Percentiles rank a stretch among this genome's conserved stretches.
Conservation (phyloP, 2,888 invertebrate genomes). For the Marronus borbonicus region DNA sequence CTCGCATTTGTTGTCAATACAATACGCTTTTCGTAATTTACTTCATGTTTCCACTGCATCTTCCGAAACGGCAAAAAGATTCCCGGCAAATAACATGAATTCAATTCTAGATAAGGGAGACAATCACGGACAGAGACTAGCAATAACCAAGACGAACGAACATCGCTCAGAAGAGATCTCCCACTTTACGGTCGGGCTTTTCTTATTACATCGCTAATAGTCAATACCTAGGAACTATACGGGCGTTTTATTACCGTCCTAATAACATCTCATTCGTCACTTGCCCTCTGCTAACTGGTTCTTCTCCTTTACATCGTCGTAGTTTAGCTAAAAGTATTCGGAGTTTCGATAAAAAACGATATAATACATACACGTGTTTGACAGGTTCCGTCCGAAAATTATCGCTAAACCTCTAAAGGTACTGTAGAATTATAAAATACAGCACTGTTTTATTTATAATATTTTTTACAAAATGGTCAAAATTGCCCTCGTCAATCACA, state of each 20-base stretch:
- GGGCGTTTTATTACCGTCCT: constrained; percentile 61
- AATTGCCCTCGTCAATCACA: too few species aligned
- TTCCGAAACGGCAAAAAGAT: constrained; percentile 31
- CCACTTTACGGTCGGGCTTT: constrained; percentile 59
- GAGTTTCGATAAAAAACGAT: too few species aligned
- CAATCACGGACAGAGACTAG: constrained; percentile 60
- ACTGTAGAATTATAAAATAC: too few species aligned
- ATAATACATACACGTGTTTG: too few species aligned
- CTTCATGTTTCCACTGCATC: constrained; percentile 26
- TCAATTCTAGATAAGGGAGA: constrained; percentile 55
- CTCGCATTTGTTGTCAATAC: constrained; percentile 1
- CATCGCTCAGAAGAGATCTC: constrained; percentile 60
- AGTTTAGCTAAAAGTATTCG: not conserved
- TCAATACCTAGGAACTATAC: constrained; percentile 59
- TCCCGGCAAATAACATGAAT: constrained; percentile 49
- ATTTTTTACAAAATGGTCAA: too few species aligned
- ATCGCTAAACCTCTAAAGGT: too few species aligned
- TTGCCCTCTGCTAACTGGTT: constrained; percentile 25
- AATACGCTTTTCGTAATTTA: constrained; percentile 27
- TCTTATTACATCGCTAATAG: constrained; percentile 63
- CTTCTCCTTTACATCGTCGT: constrained; percentile 16
- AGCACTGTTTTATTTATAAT: too few species aligned
- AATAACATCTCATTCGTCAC: constrained; percentile 46
- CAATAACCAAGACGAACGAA: constrained; percentile 54
- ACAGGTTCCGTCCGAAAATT: too few species aligned